A percentile compares a stretch with the other conserved stretches of the same genome.
Conservation (phyloP, 1,140 invertebrate species). For the Apis mellifera region Amel_HAv3.1 CM009941.2:12942501-12943000, state of each 20-base stretch:
- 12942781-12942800: background rate
- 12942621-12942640: no score
- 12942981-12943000: no score
- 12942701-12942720: slow-evolving; percentile 22
- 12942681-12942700: background rate
- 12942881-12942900: slow-evolving; percentile 16
- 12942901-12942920: slow-evolving; percentile 36
- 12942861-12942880: slow-evolving; percentile 36
- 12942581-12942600: background rate
- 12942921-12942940: slow-evolving; percentile 13
- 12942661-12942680: background rate
- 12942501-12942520: slow-evolving; percentile 68
- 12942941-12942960: slow-evolving; percentile 33
- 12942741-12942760: slow-evolving; percentile 34
- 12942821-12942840: background rate
- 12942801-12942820: no score
- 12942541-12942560: slow-evolving; percentile 67
- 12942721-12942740: background rate
- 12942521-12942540: slow-evolving; percentile 52
- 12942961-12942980: slow-evolving; percentile 29
- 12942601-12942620: no score
- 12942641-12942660: background rate
- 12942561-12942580: background rate
- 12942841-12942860: background rate
- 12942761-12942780: slow-evolving; percentile 29